Evolutionary conservation across 2,113 vertebrate species (phyloP).

Genomic region (Zosterops pallidus): DNA sequence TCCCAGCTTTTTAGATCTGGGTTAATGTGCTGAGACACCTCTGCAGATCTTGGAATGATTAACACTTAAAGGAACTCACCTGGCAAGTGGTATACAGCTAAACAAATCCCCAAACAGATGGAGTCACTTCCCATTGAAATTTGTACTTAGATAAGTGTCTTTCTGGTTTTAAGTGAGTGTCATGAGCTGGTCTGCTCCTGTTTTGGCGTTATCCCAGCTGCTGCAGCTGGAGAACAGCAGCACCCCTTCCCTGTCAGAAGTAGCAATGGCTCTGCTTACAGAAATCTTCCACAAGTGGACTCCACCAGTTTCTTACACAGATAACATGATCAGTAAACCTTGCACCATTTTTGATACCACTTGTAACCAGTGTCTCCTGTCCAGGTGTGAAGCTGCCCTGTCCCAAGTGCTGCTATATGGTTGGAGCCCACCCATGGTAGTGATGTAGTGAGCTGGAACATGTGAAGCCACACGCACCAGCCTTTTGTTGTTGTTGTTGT

Average conservation of each 20-base stretch:
- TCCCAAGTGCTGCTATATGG: neutral
- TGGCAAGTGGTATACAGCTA: neutral
- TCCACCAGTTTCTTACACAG: neutral
- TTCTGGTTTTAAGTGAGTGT: neutral
- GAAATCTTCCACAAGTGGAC: neutral
- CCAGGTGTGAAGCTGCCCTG: neutral
- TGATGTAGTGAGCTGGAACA: neutral
- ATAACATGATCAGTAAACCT: neutral
- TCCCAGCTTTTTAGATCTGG: neutral
- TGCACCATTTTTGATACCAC: neutral
- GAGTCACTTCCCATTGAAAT: neutral
- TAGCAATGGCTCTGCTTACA: neutral
- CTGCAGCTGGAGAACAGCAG: neutral
- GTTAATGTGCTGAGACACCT: neutral
- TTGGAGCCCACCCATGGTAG: neutral
- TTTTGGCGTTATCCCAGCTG: neutral
- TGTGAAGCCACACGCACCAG: neutral
- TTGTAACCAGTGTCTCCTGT: neutral
- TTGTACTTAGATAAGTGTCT: neutral
- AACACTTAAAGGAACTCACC: neutral
- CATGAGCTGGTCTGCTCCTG: neutral
- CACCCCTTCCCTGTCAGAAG: neutral
- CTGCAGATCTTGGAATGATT: neutral
- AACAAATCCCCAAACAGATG: neutral
- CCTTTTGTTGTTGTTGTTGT: neutral